Base-by-base conservation (phyloP, 2,888 invertebrate species). In the Thymelicus lineola region DNA sequence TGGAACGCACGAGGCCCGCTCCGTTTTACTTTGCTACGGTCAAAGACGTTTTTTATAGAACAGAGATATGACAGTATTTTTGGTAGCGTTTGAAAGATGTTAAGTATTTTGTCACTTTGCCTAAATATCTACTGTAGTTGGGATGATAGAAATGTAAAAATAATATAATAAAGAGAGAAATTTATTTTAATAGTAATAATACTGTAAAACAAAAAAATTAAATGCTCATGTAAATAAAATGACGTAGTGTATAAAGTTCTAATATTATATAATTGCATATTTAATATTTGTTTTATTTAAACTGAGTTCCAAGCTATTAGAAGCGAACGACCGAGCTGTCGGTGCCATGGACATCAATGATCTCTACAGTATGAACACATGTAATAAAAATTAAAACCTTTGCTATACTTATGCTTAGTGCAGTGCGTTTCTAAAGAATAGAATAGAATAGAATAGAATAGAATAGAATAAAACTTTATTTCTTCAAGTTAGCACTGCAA, bases 221-320 rank as follows among this genome's bases (percentile, higher is more conserved):
- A 90, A 91, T 92, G 93, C 93, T 93, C 92, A 91, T 93, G 93
- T 93, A 93, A 88, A 93, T 93, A 92, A 80, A 84, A 89, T 86
- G 85, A 89, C 85, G 87, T 91, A 91, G 90, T 90, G 88, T 91
- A 92, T 90, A 89, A 91, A 89, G 86, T 85, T 90, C 86, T 89
- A 88, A 88, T 90, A 89, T 53, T 53, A 53, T 89, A 89, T 89
- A 77, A 78, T 75, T 76, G 77, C 78, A 80, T 80, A 80, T 77
- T 79, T 79, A 74, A 71, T 35, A 45, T 17, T 55, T 70, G 53
- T 64, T 64, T 73, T 68, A 72, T 72, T 72, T 58, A 7, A 12
- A n/a, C 38, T 17, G 17, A 45, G 42, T 12, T 12, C 42, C 42
- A 3, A 3, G 3, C 42, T 42, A 42, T 9, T 20, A 20, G n/a